Conservation (phyloP, 2,888 invertebrate species). For the Elysia crispata region DNA sequence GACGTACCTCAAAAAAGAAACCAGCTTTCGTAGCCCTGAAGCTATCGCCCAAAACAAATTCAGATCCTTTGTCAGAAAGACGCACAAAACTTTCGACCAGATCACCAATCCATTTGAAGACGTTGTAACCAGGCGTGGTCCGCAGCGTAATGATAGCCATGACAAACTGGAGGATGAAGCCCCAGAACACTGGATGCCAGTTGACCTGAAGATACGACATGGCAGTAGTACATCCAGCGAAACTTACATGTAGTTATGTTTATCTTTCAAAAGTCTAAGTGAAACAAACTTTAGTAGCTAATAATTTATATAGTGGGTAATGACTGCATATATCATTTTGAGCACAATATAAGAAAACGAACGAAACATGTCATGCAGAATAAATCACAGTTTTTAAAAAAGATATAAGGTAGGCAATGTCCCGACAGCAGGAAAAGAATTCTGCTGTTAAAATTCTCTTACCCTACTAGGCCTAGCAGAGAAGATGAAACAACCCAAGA, state of each 20-base stretch:
- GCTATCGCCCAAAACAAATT: constrained; percentile 87
- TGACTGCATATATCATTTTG: no score
- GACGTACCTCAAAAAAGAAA: constrained; percentile 38
- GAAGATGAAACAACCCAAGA: constrained; percentile 48
- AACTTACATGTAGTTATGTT: no score
- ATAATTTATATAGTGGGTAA: no score
- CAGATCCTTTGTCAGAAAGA: constrained; percentile 87
- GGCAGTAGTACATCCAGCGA: no score
- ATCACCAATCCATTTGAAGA: constrained; percentile 84
- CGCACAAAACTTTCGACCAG: constrained; percentile 87
- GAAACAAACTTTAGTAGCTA: no score
- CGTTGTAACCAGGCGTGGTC: constrained; percentile 78
- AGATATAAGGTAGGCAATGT: no score
- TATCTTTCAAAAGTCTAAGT: no score
- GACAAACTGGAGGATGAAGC: constrained; percentile 88
- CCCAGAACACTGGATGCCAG: constrained; percentile 88
- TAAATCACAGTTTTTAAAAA: no score
- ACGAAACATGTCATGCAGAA: no score
- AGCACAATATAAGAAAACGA: no score
- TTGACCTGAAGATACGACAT: constrained; percentile 66
- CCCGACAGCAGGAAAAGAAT: no score
- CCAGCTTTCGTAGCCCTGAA: constrained; percentile 22
- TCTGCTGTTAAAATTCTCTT: no score
- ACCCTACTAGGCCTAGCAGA: constrained; percentile 52
- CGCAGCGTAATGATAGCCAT: constrained; percentile 79